A percentile compares a stretch with the other conserved stretches of the same genome.
Evolutionary conservation across 2,113 vertebrate genomes (phyloP).

Genomic region (Hymenochirus boettgeri): DNA sequence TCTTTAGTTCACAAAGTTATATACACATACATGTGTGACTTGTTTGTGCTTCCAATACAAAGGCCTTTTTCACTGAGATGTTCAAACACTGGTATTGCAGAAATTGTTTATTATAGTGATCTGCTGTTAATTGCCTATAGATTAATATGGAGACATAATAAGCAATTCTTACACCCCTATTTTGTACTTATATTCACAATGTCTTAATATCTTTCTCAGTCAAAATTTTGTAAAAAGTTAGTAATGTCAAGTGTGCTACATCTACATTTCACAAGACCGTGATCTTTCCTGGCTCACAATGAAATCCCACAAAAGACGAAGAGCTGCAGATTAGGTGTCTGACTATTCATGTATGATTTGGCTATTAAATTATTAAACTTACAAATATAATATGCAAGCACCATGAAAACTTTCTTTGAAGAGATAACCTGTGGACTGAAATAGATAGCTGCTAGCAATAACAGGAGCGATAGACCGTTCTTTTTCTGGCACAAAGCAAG

Average conservation of each 20-base stretch:
- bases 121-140: constrained; percentile 62
- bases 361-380: no score
- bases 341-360: no score
- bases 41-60: constrained; percentile 75
- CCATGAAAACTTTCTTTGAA: not conserved
- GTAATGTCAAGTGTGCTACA: no score
- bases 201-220: no score
- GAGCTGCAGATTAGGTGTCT: no score
- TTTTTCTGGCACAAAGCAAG: constrained; percentile 7
- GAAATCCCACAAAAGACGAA: no score
- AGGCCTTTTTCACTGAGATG: constrained; percentile 75
- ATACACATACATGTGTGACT: constrained; percentile 64
- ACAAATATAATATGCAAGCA: not conserved
- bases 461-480: not conserved
- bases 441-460: constrained; percentile 35
- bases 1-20: no score
- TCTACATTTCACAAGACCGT: no score
- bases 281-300: no score
- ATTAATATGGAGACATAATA: not conserved
- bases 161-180: no score
- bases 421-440: not conserved
- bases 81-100: constrained; percentile 42
- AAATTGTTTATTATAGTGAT: constrained; percentile 51
- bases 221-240: no score
- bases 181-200: no score